These are phyloP conservation scores for Whitmania pigra DNA, from an alignment of 1,140 invertebrate genomes.

Conservation along the genomic window DNA sequence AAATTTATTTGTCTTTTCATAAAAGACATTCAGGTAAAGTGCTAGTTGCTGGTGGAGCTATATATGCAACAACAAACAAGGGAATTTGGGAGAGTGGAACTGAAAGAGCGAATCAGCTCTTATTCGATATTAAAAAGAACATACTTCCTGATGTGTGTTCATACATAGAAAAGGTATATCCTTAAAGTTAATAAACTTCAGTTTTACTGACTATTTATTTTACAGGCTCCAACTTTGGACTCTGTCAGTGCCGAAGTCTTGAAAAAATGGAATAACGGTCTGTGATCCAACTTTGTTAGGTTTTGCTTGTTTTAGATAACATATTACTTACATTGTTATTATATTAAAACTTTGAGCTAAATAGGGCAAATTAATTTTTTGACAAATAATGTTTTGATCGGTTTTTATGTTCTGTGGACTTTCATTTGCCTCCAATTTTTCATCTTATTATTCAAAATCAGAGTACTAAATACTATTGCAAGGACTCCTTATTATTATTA, in stretches of 20 bases:
- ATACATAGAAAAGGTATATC: constrained; percentile 7
- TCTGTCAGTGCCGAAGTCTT: not conserved
- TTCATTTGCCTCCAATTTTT: too few species aligned
- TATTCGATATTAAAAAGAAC: not conserved
- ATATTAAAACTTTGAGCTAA: too few species aligned
- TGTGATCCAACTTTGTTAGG: not conserved
- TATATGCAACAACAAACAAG: not conserved
- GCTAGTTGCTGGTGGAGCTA: not conserved
- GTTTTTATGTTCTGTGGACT: too few species aligned
- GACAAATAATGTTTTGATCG: too few species aligned
- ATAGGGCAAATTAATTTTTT: too few species aligned
- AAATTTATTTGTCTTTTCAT: too few species aligned
- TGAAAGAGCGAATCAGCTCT: not conserved
- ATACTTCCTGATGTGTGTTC: not conserved
- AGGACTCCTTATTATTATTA: too few species aligned
- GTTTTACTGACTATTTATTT: not conserved
- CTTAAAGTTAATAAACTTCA: not conserved
- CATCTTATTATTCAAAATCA: too few species aligned
- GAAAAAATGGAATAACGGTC: constrained; percentile 1
- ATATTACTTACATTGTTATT: not conserved
- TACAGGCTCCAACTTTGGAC: not conserved
- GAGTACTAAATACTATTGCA: too few species aligned
- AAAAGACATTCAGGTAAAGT: not conserved
- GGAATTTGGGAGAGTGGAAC: not conserved
- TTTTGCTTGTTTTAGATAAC: not conserved